These are phyloP conservation scores for Phalacrocorax brasilianus DNA, from an alignment of 2,113 vertebrate species.

Conservation along the genomic window DNA sequence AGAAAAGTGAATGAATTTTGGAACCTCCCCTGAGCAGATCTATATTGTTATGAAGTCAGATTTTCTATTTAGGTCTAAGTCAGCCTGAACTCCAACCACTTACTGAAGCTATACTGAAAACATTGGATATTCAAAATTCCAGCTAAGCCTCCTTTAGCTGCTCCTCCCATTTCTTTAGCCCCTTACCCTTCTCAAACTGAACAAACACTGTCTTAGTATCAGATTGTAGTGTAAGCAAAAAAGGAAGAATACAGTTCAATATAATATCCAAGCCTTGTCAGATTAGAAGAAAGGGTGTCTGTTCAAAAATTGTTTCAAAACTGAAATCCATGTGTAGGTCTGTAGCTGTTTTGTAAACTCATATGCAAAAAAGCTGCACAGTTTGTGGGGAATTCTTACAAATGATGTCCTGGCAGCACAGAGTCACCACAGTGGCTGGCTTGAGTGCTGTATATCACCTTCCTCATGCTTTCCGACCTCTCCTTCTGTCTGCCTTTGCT, in stretches of 20 bases:
- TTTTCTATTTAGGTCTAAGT: background rate
- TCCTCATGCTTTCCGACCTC: background rate
- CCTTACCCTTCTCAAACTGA: background rate
- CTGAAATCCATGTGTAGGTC: rapidly evolving
- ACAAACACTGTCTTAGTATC: background rate
- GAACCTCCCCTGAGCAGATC: background rate
- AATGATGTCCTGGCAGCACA: background rate
- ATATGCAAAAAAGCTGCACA: too few relatives aligned
- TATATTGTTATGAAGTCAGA: background rate
- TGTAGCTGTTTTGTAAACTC: background rate
- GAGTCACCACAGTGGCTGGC: background rate
- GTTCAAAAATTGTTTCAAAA: background rate
- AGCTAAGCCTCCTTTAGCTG: background rate
- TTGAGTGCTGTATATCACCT: rapidly evolving
- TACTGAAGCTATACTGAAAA: background rate
- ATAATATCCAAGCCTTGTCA: background rate
- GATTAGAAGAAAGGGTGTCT: background rate
- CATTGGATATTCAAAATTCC: background rate
- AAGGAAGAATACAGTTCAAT: background rate
- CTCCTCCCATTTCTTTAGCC: background rate
- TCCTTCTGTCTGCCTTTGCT: background rate
- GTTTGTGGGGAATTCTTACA: background rate
- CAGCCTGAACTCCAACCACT: background rate
- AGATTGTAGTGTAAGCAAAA: rapidly evolving
- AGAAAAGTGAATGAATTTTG: background rate